These are phyloP conservation scores for Ictalurus punctatus DNA, from an alignment of 2,113 vertebrate genomes.

Conservation along the genomic window DNA sequence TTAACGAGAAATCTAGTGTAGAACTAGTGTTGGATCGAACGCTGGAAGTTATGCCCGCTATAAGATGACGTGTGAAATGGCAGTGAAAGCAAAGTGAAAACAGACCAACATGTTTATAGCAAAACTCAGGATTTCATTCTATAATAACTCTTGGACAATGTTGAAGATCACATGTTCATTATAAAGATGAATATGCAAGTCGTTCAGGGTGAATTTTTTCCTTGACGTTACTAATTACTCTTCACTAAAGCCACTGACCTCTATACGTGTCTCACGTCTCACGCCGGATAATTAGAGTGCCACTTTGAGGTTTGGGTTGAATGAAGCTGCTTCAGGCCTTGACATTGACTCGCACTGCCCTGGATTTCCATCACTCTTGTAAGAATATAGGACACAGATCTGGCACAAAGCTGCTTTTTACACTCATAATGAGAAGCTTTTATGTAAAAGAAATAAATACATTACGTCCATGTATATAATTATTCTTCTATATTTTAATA, in stretches of 20 bases:
- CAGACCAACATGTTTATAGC: neutral
- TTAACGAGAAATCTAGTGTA: neutral
- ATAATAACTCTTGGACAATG: neutral
- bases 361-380: slow-evolving; percentile 26
- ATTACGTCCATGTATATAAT: neutral
- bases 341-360: slow-evolving; percentile 5
- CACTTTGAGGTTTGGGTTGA: slow-evolving; percentile 6
- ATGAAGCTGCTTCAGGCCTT: slow-evolving; percentile 17
- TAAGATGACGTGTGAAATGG: too few species aligned
- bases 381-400: neutral
- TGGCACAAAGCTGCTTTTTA: neutral
- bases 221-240: slow-evolving; percentile 4
- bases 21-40: neutral
- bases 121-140: neutral
- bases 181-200: neutral
- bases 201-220: slow-evolving; percentile 1
- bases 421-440: neutral
- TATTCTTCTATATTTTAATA: neutral
- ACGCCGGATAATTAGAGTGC: neutral
- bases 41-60: neutral
- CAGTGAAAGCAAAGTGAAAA: neutral
- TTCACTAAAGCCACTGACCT: neutral
- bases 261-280: neutral
- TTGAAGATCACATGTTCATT: neutral
- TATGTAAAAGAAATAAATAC: neutral